phyloP scores from a whole-genome alignment of 2,797 vertebrate genomes.

The Bradypus variegatus region DNA sequence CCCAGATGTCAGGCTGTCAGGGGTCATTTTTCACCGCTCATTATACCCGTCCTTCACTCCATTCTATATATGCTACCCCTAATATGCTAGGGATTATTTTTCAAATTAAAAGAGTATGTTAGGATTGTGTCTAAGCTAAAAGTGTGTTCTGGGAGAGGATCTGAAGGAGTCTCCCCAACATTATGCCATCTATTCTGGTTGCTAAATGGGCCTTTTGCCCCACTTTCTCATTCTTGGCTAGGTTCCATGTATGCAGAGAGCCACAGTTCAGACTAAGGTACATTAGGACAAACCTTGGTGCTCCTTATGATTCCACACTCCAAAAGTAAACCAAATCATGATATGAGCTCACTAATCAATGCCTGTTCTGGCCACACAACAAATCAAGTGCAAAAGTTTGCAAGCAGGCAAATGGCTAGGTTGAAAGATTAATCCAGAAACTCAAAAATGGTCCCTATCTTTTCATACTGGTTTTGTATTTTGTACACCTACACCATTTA shows the following conservation, averaged over 20 bases:
- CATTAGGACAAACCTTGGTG: not conserved
- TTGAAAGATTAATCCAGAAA: not conserved
- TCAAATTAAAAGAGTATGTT: not conserved
- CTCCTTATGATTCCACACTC: not conserved
- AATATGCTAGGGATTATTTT: not conserved
- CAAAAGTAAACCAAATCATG: not conserved
- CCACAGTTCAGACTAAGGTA: not conserved
- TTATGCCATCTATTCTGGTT: not conserved
- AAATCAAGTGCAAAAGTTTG: not conserved
- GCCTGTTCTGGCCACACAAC: not conserved
- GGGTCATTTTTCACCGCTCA: not conserved
- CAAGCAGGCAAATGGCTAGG: not conserved
- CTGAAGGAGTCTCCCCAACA: not conserved
- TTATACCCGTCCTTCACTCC: not conserved
- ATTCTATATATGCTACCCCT: not conserved
- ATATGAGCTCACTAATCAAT: not conserved
- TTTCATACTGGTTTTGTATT: not conserved
- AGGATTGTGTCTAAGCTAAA: constrained; percentile 5
- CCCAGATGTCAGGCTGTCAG: not conserved
- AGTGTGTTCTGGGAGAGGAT: not conserved
- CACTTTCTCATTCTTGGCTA: not conserved
- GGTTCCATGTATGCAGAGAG: not conserved
- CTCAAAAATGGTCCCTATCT: not conserved
- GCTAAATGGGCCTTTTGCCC: not conserved
- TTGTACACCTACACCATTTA: not conserved